phyloP scores from a whole-genome alignment of 2,888 invertebrate genomes.

The Orthosia incerta region DNA sequence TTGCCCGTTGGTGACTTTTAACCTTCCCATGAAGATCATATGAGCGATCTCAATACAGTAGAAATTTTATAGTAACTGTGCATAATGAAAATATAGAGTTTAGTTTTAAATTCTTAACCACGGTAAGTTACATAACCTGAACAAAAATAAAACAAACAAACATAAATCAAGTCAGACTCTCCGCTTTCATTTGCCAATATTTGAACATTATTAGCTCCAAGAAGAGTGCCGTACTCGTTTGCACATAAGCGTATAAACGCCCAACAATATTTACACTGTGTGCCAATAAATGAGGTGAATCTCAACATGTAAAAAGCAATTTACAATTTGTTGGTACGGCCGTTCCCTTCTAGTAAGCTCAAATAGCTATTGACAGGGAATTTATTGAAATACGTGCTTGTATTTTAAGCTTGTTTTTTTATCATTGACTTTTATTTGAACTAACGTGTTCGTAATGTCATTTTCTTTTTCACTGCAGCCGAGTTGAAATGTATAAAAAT shows the following conservation, averaged over 20 bases:
- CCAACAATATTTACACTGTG: constrained; percentile 49
- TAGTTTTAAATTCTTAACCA: not conserved
- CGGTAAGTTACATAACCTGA: not conserved
- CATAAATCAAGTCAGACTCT: constrained; percentile 11
- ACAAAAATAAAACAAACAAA: constrained; percentile 1
- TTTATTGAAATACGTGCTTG: constrained; percentile 30
- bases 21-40: too few relatives aligned
- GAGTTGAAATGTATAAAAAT: constrained; percentile 39
- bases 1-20: too few relatives aligned
- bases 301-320: constrained; percentile 57
- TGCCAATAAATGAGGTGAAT: constrained; percentile 49
- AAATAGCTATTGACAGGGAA: constrained; percentile 45
- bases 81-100: too few relatives aligned
- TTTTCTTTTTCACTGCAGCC: constrained; percentile 29
- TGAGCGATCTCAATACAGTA: too few relatives aligned
- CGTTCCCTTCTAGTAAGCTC: constrained; percentile 45
- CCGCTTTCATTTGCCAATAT: constrained; percentile 42
- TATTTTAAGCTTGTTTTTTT: constrained; percentile 9
- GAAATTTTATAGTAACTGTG: too few relatives aligned
- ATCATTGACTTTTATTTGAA: constrained; percentile 32
- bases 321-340: constrained; percentile 55
- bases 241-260: constrained; percentile 15
- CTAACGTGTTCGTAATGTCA: constrained; percentile 34
- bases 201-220: constrained; percentile 35
- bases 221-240: constrained; percentile 15